Evolutionary conservation across 2,797 vertebrate genomes (phyloP).

Genomic region (Cossypha heuglini): DNA sequence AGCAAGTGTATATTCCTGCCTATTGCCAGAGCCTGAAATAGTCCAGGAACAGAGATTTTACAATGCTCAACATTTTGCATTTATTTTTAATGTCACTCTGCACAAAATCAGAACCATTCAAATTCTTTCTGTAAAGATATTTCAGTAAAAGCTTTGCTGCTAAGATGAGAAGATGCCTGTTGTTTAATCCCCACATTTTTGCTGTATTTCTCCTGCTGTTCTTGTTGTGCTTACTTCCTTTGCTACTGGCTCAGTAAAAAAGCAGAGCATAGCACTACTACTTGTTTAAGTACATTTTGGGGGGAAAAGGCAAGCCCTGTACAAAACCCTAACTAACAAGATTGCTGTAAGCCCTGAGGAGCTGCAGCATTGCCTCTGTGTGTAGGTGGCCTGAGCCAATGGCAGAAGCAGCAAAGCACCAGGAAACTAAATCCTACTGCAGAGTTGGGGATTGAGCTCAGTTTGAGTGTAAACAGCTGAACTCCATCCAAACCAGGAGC

Average conservation of each 20-base stretch:
- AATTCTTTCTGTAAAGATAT: not conserved
- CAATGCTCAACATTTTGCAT: not conserved
- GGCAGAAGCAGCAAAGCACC: not conserved
- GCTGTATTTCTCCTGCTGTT: not conserved
- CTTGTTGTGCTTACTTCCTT: not conserved
- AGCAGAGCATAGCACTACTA: not conserved
- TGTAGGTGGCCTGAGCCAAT: not conserved
- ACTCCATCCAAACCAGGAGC: not conserved
- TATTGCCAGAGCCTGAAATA: not conserved
- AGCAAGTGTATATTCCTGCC: not conserved
- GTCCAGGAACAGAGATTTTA: not conserved
- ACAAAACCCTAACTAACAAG: not conserved
- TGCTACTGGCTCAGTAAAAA: not conserved
- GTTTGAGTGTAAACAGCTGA: not conserved
- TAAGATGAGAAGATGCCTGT: not conserved
- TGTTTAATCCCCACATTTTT: not conserved
- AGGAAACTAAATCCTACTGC: not conserved
- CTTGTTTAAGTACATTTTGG: not conserved
- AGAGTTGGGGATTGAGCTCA: not conserved
- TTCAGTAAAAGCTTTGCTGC: not conserved
- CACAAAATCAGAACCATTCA: not conserved
- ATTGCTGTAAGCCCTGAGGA: not conserved
- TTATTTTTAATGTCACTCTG: not conserved
- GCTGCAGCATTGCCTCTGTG: not conserved
- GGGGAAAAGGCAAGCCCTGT: not conserved